A percentile compares a stretch with the other conserved stretches of the same genome.
Conservation (phyloP, 1,140 invertebrate species). For the Eueides isabella region DNA sequence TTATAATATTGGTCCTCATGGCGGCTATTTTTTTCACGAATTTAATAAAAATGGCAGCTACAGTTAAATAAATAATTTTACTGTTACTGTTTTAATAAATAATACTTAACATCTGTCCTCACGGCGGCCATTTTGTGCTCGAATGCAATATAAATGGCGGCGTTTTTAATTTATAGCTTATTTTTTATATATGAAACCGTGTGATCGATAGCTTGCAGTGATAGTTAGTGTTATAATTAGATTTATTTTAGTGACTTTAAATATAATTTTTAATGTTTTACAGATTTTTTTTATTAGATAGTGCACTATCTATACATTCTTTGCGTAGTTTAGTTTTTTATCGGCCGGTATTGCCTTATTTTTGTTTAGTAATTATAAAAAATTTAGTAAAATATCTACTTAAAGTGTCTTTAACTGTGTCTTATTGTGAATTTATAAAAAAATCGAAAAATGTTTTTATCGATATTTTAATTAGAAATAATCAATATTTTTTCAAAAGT, state of each 20-base stretch:
- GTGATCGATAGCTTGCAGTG: slow-evolving; percentile 71
- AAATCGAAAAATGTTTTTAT: neutral
- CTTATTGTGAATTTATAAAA: neutral
- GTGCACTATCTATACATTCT: slow-evolving; percentile 23
- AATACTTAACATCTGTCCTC: slow-evolving; percentile 40
- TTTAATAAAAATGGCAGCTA: too few species aligned
- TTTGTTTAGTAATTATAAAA: neutral
- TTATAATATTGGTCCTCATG: too few species aligned
- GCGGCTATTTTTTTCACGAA: too few species aligned
- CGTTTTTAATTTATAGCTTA: slow-evolving; percentile 50
- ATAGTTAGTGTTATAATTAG: slow-evolving; percentile 70
- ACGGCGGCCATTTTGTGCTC: slow-evolving; percentile 61
- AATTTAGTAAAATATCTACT: neutral
- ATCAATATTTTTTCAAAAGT: neutral
- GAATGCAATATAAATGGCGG: slow-evolving; percentile 41
- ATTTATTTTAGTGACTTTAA: slow-evolving; percentile 60
- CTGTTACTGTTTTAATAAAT: slow-evolving; percentile 30
- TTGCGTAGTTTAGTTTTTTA: neutral
- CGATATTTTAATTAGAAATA: neutral
- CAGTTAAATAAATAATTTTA: too few species aligned
- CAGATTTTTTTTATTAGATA: slow-evolving; percentile 36
- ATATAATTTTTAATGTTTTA: slow-evolving; percentile 62
- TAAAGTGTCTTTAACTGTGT: neutral
- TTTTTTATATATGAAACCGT: slow-evolving; percentile 65
- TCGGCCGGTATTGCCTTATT: slow-evolving; percentile 22